Base-by-base conservation (phyloP, 2,113 vertebrate species). In the Gnathonemus echidnorhynchus region DNA sequence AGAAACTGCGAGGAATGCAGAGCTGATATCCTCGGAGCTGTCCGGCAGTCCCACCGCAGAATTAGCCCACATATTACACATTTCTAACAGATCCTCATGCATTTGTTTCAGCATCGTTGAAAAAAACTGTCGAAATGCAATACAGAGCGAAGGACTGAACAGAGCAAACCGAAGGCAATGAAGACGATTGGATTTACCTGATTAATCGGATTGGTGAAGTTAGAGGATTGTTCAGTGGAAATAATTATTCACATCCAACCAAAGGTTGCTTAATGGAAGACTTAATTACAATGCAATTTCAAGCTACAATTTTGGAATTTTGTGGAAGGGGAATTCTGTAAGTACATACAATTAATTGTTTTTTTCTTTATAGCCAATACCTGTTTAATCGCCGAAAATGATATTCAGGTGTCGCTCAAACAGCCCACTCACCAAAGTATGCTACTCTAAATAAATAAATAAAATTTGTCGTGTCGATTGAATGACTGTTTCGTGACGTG, bases 291-390 rank as follows among this genome's bases (percentile, higher is more conserved):
- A 91, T 91, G 90, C 74, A 80, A 89, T 89, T 50, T 89, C 87
- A 89, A 27, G 88, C 27, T 86, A 66, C 88, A 24, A 62, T 87
- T 27, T 91, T 92, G 93, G 92, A 92, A 94, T 94, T 95, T 96
- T 96, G 95, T 95, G 96, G 95, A 94, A 95, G 92, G 95, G 94
- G 94, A 93, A 95, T 95, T 96, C 95, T 95, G 96, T 97, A 94
- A 97, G 96, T 96, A 94, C 83, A 46, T 35, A 27, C 74, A 35
- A 31, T 27, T 2, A 49, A 83, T 56, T 89, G 21, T 62, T 77
- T 90, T 89, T 39, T 70, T 70, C 31, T 88, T 62, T 84, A 45
- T 48, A 9, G 58, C 74, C 88, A 58, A 48, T 62, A 53, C 48
- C 83, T 90, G 53, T 58, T 74, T 74, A 49, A 49, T 27, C 87